A percentile compares a stretch with the other conserved stretches of the same genome.
phyloP scores from a whole-genome alignment of 2,113 vertebrate genomes.

The Corythornis cristatus region DNA sequence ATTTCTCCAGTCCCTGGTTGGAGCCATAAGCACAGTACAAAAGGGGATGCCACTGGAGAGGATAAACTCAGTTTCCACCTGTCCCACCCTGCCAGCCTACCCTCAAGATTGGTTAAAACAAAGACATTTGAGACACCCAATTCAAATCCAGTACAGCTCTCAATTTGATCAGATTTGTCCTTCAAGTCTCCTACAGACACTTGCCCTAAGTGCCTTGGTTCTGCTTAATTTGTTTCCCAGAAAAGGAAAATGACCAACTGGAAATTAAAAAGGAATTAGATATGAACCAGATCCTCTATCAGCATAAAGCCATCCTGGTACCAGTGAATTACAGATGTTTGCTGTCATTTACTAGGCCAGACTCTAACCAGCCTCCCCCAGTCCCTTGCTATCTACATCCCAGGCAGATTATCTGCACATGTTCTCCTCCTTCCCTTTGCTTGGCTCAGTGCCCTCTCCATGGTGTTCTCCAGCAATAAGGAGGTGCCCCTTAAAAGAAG shows the following conservation, averaged over 20 bases:
- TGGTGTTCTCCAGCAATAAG: not conserved
- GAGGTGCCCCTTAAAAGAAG: not conserved
- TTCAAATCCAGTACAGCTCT: not conserved
- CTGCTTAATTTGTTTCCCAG: not conserved
- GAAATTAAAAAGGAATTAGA: not conserved
- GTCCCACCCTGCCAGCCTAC: not conserved
- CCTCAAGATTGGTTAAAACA: not conserved
- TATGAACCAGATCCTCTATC: not conserved
- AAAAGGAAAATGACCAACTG: slow-evolving; percentile 20
- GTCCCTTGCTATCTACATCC: not conserved
- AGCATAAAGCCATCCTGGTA: not conserved
- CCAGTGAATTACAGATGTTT: not conserved
- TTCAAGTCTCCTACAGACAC: not conserved
- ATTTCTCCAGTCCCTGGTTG: not conserved
- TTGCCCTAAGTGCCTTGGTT: not conserved
- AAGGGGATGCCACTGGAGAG: not conserved
- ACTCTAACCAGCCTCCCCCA: not conserved
- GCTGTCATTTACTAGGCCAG: not conserved
- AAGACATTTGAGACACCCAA: not conserved
- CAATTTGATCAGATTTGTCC: not conserved
- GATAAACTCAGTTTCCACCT: not conserved
- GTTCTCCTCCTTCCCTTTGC: not conserved
- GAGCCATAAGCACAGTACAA: accelerated
- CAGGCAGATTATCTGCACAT: not conserved
- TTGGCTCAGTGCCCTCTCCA: not conserved